Base-by-base conservation (phyloP, 2,113 vertebrate species). In the Nanorana parkeri region DNA sequence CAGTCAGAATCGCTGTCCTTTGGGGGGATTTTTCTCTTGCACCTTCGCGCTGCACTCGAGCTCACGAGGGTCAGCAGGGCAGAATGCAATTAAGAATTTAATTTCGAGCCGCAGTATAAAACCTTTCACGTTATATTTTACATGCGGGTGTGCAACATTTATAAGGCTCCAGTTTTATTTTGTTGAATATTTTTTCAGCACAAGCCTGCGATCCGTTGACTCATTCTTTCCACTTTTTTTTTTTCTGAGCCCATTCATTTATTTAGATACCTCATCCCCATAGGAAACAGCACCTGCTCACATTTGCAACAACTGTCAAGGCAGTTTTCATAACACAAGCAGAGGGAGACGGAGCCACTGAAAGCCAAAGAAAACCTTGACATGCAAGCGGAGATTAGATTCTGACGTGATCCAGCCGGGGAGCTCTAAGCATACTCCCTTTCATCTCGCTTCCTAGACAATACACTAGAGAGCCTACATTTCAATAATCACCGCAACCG, bases 231-330 rank as follows among this genome's bases (percentile, higher is more conserved):
- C 23, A 60, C 24, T 41, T 71, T 63, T 80, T 71, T 60, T 41
- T 63, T 52, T 80, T 71, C 47, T 23, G 28, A 32, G 21, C 36
- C 29, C 56, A 11, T 66, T 81, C 24, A 58, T 66, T 81, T 66
- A 74, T 74, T 74, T 66, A 41, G 20, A 56, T 41, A 47, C 21
- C 36, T 41, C 23, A 13, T 73, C 47, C 80, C 63, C 23, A 72
- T 13, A 56, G 69, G 80, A 81, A 74, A 36, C 63, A 81, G 41
- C 80, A 81, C 80, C 80, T 81, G 80, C 61, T 66, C 51, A n/a
- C 52, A 73, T 74, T 66, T 81, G 60, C 29, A 56, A 29, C 80
- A 67, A 82, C 71, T 75, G 71, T 76, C 52, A 66, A 60, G 28
- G 72, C 8, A 32, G 71, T 82, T 82, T 82, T 74, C 52, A 67